Conservation (phyloP, 1,140 invertebrate genomes). For the Cylas formicarius region DNA sequence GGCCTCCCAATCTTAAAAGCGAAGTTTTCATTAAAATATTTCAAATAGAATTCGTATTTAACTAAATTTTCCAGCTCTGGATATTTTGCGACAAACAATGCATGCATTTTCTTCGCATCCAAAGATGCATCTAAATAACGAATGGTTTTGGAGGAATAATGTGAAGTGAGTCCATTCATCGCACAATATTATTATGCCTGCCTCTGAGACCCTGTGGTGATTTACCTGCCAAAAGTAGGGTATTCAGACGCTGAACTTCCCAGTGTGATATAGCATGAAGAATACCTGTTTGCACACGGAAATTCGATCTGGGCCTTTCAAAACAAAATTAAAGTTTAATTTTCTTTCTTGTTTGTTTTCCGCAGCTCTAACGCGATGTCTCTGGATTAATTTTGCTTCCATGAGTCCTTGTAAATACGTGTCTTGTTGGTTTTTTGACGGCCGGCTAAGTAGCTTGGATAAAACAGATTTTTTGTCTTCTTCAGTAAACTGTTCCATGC, state of each 20-base stretch:
- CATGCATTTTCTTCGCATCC: conserved; percentile 34
- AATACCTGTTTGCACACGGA: conserved; percentile 16
- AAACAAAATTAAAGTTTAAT: conserved; percentile 16
- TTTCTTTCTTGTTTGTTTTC: no score
- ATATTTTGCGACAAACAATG: conserved; percentile 14
- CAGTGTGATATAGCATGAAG: conserved; percentile 18
- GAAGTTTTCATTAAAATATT: conserved; percentile 32
- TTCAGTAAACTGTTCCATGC: conserved; percentile 18
- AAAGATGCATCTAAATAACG: conserved; percentile 33
- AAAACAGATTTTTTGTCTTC: conserved; percentile 15
- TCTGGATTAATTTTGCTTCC: conserved; percentile 16
- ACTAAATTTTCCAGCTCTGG: background rate
- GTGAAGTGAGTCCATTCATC: conserved; percentile 9
- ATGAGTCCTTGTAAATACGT: conserved; percentile 20
- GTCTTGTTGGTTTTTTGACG: conserved; percentile 24
- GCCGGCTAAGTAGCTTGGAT: conserved; percentile 14
- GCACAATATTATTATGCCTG: conserved; percentile 16
- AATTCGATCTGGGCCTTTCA: conserved; percentile 13
- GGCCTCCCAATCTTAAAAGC: conserved; percentile 29
- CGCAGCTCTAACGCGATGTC: conserved; percentile 6
- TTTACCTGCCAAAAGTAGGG: conserved; percentile 14
- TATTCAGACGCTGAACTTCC: conserved; percentile 19
- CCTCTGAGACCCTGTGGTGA: conserved; percentile 20
- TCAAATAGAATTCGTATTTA: background rate
- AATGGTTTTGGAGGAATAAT: conserved; percentile 24